These are phyloP conservation scores for Benitochromis conjunctus DNA, from an alignment of 2,113 vertebrate species.

Conservation along the genomic window DNA sequence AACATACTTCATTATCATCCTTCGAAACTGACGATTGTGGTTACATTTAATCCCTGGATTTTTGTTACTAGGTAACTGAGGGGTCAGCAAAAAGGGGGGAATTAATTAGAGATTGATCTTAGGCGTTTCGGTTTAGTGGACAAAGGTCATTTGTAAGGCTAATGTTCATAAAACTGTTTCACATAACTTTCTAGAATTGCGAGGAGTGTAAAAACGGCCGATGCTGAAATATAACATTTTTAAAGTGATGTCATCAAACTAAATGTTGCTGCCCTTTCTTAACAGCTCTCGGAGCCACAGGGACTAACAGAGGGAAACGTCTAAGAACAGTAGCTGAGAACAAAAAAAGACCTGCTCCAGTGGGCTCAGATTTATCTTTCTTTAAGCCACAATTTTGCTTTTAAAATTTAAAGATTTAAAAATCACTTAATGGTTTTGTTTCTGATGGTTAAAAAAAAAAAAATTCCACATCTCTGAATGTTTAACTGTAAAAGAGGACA, in stretches of 20 bases:
- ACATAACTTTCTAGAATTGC: background rate
- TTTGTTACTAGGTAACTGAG: conserved; percentile 54
- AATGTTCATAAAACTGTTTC: background rate
- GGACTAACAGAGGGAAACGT: background rate
- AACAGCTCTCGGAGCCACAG: background rate
- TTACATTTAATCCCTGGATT: conserved; percentile 46
- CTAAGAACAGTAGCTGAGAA: background rate
- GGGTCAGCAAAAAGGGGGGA: background rate
- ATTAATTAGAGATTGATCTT: background rate
- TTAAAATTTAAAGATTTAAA: background rate
- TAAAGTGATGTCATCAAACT: background rate
- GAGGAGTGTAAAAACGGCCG: background rate
- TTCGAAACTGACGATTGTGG: conserved; percentile 32
- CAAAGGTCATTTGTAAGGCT: background rate
- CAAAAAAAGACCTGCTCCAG: background rate
- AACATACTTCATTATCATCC: conserved; percentile 37
- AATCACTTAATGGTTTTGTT: background rate
- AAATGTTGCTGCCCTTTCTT: background rate
- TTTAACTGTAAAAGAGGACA: background rate
- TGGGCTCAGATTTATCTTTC: background rate
- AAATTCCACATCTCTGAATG: background rate
- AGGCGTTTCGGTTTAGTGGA: background rate
- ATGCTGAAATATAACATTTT: background rate
- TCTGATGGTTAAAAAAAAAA: background rate
- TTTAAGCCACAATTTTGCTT: background rate